Base-by-base conservation (phyloP, 2,888 invertebrate genomes). In the Apodemia duryi region DNA sequence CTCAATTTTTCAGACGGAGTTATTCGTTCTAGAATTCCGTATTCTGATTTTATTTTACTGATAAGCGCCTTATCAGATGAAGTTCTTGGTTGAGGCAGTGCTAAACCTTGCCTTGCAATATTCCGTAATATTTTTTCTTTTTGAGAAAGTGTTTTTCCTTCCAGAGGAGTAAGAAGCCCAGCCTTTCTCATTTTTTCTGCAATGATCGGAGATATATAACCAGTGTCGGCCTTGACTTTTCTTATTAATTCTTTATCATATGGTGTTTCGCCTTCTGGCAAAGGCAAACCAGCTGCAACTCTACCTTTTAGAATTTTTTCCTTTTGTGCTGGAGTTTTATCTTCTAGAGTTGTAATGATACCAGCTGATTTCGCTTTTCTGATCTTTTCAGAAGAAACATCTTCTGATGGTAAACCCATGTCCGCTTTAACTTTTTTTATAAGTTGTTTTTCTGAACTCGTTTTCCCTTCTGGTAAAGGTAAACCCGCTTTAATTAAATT, bases 381-480 rank as follows among this genome's bases (percentile, higher is more conserved):
- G 49, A 57, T 13, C 2, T 57, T 57, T 10, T 66, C 43, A n/a
- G 70, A 54, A 5, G 75, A 70, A 64, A 73, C 74, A 0, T 79
- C 75, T 67, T 74, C 73, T 11, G 75, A 73, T 10, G 78, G 77
- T 7, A 78, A 63, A 5, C 77, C 77, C 32, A 80, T 6, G 32
- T 81, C 78, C 49, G 70, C 68, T 41, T 77, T 70, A 3, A 81
- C 72, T 71, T 77, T 77, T 1, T 73, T 71, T 1, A 78, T 69
- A 0, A 81, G 38, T 38, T 77, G 73, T 62, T 73, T 76, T 49
- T 78, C 82, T 0, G 81, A 81, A 0, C 72, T 28, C 2, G 79
- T 77, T 72, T 77, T 76, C 0, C 66, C 78, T 62, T 77, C 76
- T 2, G 80, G 80, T 2, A 82, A 67, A 0, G 75, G 75, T 2